A percentile compares a stretch with the other conserved stretches of the same genome.
Conservation (phyloP, 2,888 invertebrate genomes). For the Pyrocoelia pectoralis region DNA sequence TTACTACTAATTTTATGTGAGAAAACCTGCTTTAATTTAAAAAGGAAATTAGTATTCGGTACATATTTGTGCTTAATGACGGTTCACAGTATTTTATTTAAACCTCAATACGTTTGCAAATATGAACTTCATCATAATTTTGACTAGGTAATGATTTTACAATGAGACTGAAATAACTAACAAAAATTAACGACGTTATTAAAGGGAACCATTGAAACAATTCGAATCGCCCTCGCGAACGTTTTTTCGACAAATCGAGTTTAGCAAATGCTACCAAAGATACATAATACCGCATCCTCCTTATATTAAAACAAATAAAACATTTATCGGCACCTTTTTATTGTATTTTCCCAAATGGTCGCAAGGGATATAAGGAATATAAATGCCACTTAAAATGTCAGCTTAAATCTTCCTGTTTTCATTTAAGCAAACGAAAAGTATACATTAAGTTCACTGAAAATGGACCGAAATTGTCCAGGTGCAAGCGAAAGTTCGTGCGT, state of each 20-base stretch:
- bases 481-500: conserved; percentile 27
- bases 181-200: too few species aligned
- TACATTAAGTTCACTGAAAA: conserved; percentile 22
- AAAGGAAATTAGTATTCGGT: too few species aligned
- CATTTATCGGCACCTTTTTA: conserved; percentile 8
- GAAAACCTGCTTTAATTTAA: too few species aligned
- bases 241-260: not conserved
- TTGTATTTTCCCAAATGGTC: not conserved
- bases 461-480: conserved; percentile 5
- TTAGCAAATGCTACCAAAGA: not conserved
- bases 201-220: too few species aligned
- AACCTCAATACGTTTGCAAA: too few species aligned
- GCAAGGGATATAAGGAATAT: not conserved
- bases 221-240: too few species aligned
- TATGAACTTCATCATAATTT: too few species aligned
- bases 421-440: conserved; percentile 17
- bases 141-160: too few species aligned
- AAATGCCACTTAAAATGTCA: not conserved
- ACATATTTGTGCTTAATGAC: too few species aligned
- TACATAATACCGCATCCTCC: not conserved
- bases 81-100: too few species aligned
- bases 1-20: too few species aligned
- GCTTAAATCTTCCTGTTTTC: conserved; percentile 3
- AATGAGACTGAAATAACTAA: too few species aligned
- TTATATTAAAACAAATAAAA: conserved; percentile 7